phyloP scores from a whole-genome alignment of 53 echinoderm and acorn worm species.

The Zoroaster sp. region DNA sequence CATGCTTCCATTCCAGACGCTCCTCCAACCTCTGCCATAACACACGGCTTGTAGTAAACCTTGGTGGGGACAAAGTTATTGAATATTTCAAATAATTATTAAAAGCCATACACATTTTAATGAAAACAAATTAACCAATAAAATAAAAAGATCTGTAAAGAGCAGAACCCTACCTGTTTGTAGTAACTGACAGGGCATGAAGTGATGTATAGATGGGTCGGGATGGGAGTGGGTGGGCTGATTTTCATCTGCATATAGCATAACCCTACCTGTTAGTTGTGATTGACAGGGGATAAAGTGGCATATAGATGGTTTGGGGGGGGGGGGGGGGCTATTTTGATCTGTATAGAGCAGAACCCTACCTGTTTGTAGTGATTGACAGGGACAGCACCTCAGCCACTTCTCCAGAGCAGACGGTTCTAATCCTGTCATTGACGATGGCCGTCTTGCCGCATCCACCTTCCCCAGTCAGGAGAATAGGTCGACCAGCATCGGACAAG shows the following conservation, averaged over 20 bases:
- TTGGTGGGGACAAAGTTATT: neutral
- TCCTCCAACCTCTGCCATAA: constrained; percentile 95
- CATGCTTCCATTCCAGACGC: constrained; percentile 94
- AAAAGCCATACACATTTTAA: too few relatives aligned
- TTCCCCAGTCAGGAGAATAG: constrained; percentile 88
- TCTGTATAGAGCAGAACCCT: too few relatives aligned
- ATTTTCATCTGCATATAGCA: too few relatives aligned
- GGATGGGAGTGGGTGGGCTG: too few relatives aligned
- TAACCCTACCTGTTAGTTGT: too few relatives aligned
- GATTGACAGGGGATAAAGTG: neutral
- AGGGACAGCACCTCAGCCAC: constrained; percentile 94
- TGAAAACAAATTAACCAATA: neutral
- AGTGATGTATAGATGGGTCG: too few relatives aligned
- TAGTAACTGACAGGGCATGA: constrained; percentile 77
- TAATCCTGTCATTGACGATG: constrained; percentile 94
- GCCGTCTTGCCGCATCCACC: constrained; percentile 94
- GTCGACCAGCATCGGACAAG: constrained; percentile 90
- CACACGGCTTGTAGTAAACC: constrained; percentile 93
- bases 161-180: constrained; percentile 94
- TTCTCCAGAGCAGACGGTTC: constrained; percentile 97
- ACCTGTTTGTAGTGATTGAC: constrained; percentile 91
- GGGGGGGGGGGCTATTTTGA: neutral
- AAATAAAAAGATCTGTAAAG: too few relatives aligned
- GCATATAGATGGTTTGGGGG: neutral
- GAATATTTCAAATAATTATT: too few relatives aligned